These are phyloP conservation scores for Lypha dubia DNA, from an alignment of 2,888 invertebrate genomes.

Conservation along the genomic window DNA sequence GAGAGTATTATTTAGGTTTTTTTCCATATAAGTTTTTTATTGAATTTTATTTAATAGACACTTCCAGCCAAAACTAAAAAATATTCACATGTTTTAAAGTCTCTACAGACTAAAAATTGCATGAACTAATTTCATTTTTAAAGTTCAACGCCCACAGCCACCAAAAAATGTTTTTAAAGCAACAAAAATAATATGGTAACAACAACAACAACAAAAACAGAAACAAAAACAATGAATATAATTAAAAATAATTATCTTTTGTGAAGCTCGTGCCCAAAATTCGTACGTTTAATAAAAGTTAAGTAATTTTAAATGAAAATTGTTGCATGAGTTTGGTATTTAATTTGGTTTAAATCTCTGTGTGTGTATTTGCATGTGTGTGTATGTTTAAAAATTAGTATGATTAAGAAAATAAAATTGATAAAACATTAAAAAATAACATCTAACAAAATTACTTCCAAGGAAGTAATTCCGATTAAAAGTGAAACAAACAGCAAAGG, in stretches of 20 bases:
- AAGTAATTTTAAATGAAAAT: constrained; percentile 34
- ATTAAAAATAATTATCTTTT: constrained; percentile 48
- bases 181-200: constrained; percentile 6
- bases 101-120: constrained; percentile 5
- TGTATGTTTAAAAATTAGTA: neutral
- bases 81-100: too few relatives aligned
- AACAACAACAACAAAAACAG: constrained; percentile 4
- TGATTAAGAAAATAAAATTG: neutral
- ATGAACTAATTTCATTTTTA: constrained; percentile 26
- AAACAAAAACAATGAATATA: neutral
- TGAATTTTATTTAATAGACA: too few relatives aligned
- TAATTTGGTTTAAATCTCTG: constrained; percentile 1
- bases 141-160: constrained; percentile 62
- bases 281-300: constrained; percentile 20
- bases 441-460: neutral
- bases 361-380: neutral
- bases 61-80: too few relatives aligned
- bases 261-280: constrained; percentile 51
- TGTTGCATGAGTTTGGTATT: constrained; percentile 52
- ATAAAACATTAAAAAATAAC: constrained; percentile 7
- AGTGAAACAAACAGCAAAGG: neutral
- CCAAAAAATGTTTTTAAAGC: neutral
- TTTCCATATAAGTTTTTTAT: too few relatives aligned
- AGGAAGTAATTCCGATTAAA: constrained; percentile 41
- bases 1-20: too few relatives aligned